Base-by-base conservation (phyloP, 2,113 vertebrate genomes). In the Apodemus speciosus region DNA sequence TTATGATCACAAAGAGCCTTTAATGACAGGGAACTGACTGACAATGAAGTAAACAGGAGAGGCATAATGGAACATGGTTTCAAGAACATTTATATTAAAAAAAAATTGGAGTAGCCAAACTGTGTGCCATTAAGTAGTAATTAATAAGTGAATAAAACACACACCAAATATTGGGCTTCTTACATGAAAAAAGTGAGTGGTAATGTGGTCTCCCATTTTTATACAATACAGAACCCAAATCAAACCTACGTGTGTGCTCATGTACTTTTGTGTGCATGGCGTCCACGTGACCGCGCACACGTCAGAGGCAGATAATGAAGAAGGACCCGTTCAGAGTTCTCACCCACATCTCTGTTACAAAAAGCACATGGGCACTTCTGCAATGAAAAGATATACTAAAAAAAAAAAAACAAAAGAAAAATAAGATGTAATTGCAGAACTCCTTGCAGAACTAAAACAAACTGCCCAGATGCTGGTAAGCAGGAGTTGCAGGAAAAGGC, bases 1-100 rank as follows among this genome's bases (percentile, higher is more conserved):
- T 76, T 88, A 85, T 88, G 27, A 92, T 93, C 86, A 87, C 76
- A 87, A 72, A 94, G 75, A 76, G 13, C 35, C 13, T 89, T 89
- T 92, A 85, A 58, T 90, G 81, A 69, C 80, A 43, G 56, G 88
- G 49, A 66, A 88, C 6, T 85, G 77, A 93, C 71, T 89, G 62
- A 87, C 92, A 85, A 88, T 46, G 43, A 94, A 96, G 62, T 84
- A 4, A 49, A 58, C 90, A 93, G 62, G 71, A 76, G 66, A 62
- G 84, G 68, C 11, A 25, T 79, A 90, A 83, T 77, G 91, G 58
- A 81, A 46, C 43, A 60, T 62, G 43, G 68, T 77, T n/a, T 95
- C 81, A 93, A 85, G n/a, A 81, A 85, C 62, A 95, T 58, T 83
- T 75, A 20, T 38, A 8, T 18, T 51, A 51, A 56, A 80, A 46